A percentile compares a stretch with the other conserved stretches of the same genome.
Conservation (phyloP, 2,797 vertebrate species). For the Melanotaenia pygmaea region DNA sequence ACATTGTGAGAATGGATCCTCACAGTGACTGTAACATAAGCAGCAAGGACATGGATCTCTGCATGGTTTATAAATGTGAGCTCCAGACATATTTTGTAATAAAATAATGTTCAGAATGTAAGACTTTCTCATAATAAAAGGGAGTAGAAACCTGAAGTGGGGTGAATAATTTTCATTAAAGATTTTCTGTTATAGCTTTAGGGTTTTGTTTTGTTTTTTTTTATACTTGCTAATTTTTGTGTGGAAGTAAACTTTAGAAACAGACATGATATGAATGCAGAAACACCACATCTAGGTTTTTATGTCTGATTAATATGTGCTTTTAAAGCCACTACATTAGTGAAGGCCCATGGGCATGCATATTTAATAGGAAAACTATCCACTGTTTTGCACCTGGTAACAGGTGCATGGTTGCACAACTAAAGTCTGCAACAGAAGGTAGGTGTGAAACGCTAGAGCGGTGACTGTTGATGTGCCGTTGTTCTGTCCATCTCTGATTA, state of each 20-base stretch:
- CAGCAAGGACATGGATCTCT: neutral
- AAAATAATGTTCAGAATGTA: neutral
- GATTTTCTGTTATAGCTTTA: slow-evolving; percentile 7
- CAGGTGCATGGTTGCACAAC: slow-evolving; percentile 72
- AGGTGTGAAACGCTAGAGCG: slow-evolving; percentile 72
- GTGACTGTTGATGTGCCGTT: slow-evolving; percentile 59
- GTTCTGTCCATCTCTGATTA: slow-evolving; percentile 60
- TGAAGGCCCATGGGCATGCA: slow-evolving; percentile 61
- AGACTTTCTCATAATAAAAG: neutral
- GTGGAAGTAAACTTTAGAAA: slow-evolving; percentile 31
- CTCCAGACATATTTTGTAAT: neutral
- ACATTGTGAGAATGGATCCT: slow-evolving; percentile 6
- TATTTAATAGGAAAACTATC: slow-evolving; percentile 76
- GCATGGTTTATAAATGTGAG: slow-evolving; percentile 1
- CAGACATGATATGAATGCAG: slow-evolving; percentile 37
- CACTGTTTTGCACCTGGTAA: slow-evolving; percentile 66
- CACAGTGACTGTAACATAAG: neutral
- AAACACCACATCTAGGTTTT: slow-evolving; percentile 25
- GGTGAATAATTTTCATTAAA: slow-evolving; percentile 21
- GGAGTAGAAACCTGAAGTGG: slow-evolving; percentile 6
- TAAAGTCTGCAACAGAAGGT: slow-evolving; percentile 64
- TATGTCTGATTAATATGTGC: slow-evolving; percentile 49
- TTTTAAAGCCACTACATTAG: slow-evolving; percentile 44
- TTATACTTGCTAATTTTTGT: slow-evolving; percentile 51
- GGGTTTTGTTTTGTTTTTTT: slow-evolving; percentile 18